Base-by-base conservation (phyloP, 2,888 invertebrate species). In the Scelioninae gen. 2 region DNA sequence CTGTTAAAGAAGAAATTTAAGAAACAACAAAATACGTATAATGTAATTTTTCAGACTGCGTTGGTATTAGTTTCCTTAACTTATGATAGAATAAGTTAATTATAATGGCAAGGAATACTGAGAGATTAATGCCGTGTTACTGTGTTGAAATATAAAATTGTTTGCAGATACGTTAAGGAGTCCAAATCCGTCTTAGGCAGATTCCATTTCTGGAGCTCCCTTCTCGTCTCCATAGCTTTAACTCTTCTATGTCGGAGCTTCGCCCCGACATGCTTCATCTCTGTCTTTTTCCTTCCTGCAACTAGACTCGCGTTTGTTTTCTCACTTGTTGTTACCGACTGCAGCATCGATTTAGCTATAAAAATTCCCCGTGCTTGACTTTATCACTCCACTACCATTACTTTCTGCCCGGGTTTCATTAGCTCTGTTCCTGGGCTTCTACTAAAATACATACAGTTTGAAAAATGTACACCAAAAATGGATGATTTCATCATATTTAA, bases 321-420 rank as follows among this genome's bases (percentile, higher is more conserved):
- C 63, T 41, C 70, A 33, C 53, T 41, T 31, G 33, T 71, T 73
- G 58, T 55, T 60, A 57, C 57, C 57, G 65, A 68, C 64, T 65
- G 76, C 73, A 75, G 76, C 78, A 77, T 77, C 76, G 77, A 85
- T 85, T 85, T 85, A 84, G 74, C 83, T 82, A 85, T 85, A 85
- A 85, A 85, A 85, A 85, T 85, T 84, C 79, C 80, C 79, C 79
- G 80, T 79, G 77, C 80, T 79, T 80, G 80, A 81, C 82, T 83
- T 82, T 82, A 84, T 85, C 82, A 82, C 79, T 82, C 79, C 78
- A 50, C 63, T 60, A 80, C 82, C 81, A 82, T 83, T 84, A 82
- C 82, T 84, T 82, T 82, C 81, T 84, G 82, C 81, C 82, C 80
- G 82, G 81, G 82, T 78, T 77, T 78, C 79, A 76, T 77, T 78